Evolutionary conservation across 2,888 invertebrate genomes (phyloP).

Genomic region (Limnephilus rhombicus): DNA sequence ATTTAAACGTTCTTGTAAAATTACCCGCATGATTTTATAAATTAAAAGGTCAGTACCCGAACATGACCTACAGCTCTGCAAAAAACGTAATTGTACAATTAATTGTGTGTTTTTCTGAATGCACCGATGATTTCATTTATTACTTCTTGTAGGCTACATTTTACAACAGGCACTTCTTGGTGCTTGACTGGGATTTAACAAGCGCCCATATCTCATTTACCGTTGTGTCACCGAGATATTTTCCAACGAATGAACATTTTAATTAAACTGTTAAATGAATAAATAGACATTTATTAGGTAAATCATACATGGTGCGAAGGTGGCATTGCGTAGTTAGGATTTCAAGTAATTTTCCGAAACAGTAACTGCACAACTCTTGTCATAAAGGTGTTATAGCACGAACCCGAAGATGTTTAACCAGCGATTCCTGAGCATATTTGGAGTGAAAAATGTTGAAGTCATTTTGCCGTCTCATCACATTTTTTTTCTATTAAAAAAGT

Average conservation of each 20-base stretch:
- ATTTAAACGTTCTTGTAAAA: neutral
- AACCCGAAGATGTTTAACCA: no score
- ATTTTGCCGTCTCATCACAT: no score
- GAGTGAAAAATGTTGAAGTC: no score
- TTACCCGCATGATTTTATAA: neutral
- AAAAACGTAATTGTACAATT: neutral
- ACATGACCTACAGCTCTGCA: neutral
- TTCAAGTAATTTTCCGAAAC: neutral
- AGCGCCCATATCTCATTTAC: neutral
- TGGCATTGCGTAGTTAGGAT: neutral
- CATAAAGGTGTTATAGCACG: no score
- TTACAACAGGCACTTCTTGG: neutral
- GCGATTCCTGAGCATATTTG: no score
- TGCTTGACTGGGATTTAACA: neutral
- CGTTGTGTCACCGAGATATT: neutral
- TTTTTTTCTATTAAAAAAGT: no score
- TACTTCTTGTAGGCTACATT: neutral
- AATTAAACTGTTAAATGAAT: neutral
- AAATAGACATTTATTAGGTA: neutral
- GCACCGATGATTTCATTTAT: neutral
- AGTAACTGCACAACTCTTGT: neutral
- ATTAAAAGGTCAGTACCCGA: constrained; percentile 22
- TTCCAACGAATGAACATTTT: neutral
- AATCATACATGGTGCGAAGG: neutral
- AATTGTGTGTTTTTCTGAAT: constrained; percentile 13